Base-by-base conservation (phyloP, 2,888 invertebrate species). In the Mimas tiliae region DNA sequence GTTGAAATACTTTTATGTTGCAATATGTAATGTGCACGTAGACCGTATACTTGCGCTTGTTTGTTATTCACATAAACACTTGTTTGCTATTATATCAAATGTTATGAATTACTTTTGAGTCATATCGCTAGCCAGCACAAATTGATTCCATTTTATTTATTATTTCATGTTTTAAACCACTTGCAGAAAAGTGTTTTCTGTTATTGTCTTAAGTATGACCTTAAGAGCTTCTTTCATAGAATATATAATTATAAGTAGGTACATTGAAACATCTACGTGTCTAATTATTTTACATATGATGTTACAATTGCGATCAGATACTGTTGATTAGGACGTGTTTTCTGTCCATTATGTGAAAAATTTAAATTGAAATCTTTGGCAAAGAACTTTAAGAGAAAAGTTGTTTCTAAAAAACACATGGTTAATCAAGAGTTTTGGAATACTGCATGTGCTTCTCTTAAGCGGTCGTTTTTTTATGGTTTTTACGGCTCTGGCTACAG, bases 101-200 rank as follows among this genome's bases (percentile, higher is more conserved):
- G 42, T 58, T 42, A 58, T 55, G 55, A 55, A 55, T 19, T 58
- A 0, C 33, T 27, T 14, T 68, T 69, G 65, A 71, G 66, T 70
- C 70, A 68, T 65, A 68, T 70, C 58, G 67, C 66, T 69, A 72
- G 69, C 73, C 72, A 68, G 72, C 72, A 76, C 66, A 68, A 67
- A 67, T 69, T 67, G 63, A 76, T 80, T 80, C 74, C 77, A 77
- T 78, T 78, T 73, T 82, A 76, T 82, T 81, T 84, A 58, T 81
- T 84, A 58, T 83, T 81, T 83, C 80, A 67, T 68, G 70, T 73
- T 72, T 70, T 72, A 72, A 68, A 70, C 63, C 21, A 67, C 72
- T 74, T 70, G 72, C 71, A 71, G 71, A 69, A 66, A 74, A 71
- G 70, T 72, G 71, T 77, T 74, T 77, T 71, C 74, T 75, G 70